Evolutionary conservation across 37 sponge, comb jelly and placozoan genomes (phyloP).

Genomic region (Beroe ovata): DNA sequence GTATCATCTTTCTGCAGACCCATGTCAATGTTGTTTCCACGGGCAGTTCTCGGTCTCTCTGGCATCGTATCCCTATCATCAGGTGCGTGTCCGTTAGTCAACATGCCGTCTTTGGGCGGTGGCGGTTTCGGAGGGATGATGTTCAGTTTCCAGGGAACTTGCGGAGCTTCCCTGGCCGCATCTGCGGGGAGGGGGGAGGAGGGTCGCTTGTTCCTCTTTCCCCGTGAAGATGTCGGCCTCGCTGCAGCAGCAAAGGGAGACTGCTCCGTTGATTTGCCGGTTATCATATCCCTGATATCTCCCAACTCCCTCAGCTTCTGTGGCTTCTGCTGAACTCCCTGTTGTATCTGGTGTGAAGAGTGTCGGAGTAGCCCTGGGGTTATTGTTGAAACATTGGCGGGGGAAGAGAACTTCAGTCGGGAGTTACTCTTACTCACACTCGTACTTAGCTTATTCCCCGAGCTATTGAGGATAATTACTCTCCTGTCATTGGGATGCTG

Average conservation of each 20-base stretch:
- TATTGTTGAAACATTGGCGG: constrained; percentile 40
- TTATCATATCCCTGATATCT: constrained; percentile 47
- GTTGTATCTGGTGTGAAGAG: background rate
- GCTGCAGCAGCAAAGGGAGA: background rate
- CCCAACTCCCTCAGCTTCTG: background rate
- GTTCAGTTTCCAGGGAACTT: constrained; percentile 48
- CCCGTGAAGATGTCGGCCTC: constrained; percentile 28
- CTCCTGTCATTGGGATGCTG: constrained; percentile 10
- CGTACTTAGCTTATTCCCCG: background rate
- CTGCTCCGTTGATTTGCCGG: background rate
- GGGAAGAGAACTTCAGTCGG: constrained; percentile 8
- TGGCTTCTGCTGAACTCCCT: background rate
- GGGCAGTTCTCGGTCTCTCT: constrained; percentile 43
- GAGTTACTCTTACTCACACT: constrained; percentile 14
- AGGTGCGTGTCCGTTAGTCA: constrained; percentile 21
- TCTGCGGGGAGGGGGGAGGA: constrained; percentile 16
- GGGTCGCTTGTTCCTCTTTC: constrained; percentile 55
- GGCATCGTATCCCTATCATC: background rate
- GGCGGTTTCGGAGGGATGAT: constrained; percentile 27
- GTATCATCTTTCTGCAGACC: background rate
- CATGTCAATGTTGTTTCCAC: constrained; percentile 30
- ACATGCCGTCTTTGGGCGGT: background rate
- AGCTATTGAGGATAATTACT: constrained; percentile 16
- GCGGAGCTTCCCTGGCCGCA: background rate
- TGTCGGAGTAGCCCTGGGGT: constrained; percentile 59